A percentile compares a stretch with the other conserved stretches of the same genome.
Evolutionary conservation across 2,797 vertebrate species (phyloP).

Genomic region (Catostomus latipinnis): DNA sequence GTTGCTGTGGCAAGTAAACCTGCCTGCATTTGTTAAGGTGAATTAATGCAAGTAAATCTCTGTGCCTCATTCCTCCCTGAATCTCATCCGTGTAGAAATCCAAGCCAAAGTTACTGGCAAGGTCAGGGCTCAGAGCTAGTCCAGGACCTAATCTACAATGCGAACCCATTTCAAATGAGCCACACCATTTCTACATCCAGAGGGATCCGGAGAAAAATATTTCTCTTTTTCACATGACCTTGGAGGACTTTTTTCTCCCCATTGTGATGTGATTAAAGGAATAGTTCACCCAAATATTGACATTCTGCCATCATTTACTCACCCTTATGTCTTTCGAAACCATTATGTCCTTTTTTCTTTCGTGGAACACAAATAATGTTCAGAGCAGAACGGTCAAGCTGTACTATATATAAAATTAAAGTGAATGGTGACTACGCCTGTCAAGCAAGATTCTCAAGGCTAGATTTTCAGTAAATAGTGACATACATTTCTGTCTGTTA

Average conservation of each 20-base stretch:
- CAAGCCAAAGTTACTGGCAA: slow-evolving; percentile 42
- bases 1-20: slow-evolving; percentile 34
- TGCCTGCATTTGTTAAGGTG: slow-evolving; percentile 43
- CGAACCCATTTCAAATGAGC: slow-evolving; percentile 44
- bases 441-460: no score
- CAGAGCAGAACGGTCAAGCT: no score
- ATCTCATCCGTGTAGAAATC: slow-evolving; percentile 36
- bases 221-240: slow-evolving; percentile 39
- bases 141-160: slow-evolving; percentile 51
- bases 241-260: slow-evolving; percentile 9
- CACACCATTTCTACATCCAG: not conserved
- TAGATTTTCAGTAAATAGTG: no score
- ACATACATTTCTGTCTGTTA: no score
- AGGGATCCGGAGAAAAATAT: not conserved
- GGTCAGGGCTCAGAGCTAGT: slow-evolving; percentile 51
- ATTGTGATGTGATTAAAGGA: slow-evolving; percentile 24
- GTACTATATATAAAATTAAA: no score
- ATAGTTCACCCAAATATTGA: no score
- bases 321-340: no score
- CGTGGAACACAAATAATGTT: no score
- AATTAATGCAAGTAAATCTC: slow-evolving; percentile 49
- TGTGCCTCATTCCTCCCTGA: slow-evolving; percentile 9
- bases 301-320: no score
- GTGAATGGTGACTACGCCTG: no score
- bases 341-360: no score